These are phyloP conservation scores for Molorchus minor DNA, from an alignment of 2,888 invertebrate species.

Conservation along the genomic window DNA sequence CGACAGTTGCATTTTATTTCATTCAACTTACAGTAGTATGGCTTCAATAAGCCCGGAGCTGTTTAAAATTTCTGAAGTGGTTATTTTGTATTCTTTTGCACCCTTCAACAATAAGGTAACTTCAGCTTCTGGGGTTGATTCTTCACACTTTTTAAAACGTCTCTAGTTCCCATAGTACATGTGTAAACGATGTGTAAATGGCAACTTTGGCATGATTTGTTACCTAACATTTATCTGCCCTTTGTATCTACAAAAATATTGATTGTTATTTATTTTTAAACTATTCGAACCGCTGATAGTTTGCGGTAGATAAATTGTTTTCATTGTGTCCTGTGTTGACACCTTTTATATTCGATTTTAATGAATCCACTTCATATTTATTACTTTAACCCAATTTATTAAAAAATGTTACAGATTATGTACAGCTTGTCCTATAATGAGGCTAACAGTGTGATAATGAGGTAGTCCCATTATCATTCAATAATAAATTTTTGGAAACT, in stretches of 20 bases:
- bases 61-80: slow-evolving; percentile 46
- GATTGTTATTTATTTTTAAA: slow-evolving; percentile 42
- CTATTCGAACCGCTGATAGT: slow-evolving; percentile 15
- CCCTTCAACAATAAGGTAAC: slow-evolving; percentile 41
- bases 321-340: slow-evolving; percentile 28
- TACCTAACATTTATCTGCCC: slow-evolving; percentile 45
- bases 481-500: no score
- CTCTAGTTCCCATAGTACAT: slow-evolving; percentile 42
- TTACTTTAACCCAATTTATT: not conserved
- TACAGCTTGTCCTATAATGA: no score
- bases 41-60: slow-evolving; percentile 26
- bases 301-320: slow-evolving; percentile 30
- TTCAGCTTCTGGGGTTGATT: slow-evolving; percentile 51
- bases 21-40: slow-evolving; percentile 21
- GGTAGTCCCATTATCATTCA: no score
- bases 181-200: slow-evolving; percentile 53
- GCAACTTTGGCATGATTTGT: slow-evolving; percentile 48
- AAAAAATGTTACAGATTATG: no score
- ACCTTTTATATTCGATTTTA: slow-evolving; percentile 23
- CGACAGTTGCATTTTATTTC: no score
- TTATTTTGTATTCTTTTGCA: slow-evolving; percentile 49
- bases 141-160: slow-evolving; percentile 50
- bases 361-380: slow-evolving; percentile 20
- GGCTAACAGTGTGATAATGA: no score
- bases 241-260: slow-evolving; percentile 45